phyloP scores from a whole-genome alignment of 2,888 invertebrate species.

The Sphecodes monilicornis region DNA sequence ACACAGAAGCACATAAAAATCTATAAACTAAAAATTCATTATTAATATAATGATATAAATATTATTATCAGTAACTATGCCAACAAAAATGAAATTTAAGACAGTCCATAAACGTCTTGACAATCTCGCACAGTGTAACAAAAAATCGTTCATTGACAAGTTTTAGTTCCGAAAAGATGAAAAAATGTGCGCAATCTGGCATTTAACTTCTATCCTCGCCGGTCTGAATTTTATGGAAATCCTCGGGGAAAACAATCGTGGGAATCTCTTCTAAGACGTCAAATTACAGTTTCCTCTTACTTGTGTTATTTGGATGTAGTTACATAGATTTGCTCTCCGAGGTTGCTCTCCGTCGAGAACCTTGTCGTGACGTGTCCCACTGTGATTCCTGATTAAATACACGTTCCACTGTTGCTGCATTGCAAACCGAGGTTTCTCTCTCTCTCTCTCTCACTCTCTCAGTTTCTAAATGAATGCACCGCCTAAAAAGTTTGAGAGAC shows the following conservation, averaged over 20 bases:
- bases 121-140: background rate
- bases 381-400: constrained; percentile 19
- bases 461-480: background rate
- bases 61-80: too few relatives aligned
- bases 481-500: background rate
- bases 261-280: constrained; percentile 7
- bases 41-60: too few relatives aligned
- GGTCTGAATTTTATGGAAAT: background rate
- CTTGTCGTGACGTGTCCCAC: constrained; percentile 11
- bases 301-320: constrained; percentile 8
- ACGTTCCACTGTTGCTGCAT: background rate
- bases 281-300: constrained; percentile 14
- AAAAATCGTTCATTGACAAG: background rate
- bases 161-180: background rate
- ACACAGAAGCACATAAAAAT: too few relatives aligned
- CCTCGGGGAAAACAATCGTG: background rate
- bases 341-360: constrained; percentile 6
- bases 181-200: background rate
- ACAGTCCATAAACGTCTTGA: too few relatives aligned
- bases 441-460: background rate
- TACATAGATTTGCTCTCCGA: constrained; percentile 1
- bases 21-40: too few relatives aligned
- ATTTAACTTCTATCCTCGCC: background rate
- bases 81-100: too few relatives aligned
- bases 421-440: background rate